phyloP scores from a whole-genome alignment of 92 coral and sea anemone genomes.

The Epizoanthus rinbou region DNA sequence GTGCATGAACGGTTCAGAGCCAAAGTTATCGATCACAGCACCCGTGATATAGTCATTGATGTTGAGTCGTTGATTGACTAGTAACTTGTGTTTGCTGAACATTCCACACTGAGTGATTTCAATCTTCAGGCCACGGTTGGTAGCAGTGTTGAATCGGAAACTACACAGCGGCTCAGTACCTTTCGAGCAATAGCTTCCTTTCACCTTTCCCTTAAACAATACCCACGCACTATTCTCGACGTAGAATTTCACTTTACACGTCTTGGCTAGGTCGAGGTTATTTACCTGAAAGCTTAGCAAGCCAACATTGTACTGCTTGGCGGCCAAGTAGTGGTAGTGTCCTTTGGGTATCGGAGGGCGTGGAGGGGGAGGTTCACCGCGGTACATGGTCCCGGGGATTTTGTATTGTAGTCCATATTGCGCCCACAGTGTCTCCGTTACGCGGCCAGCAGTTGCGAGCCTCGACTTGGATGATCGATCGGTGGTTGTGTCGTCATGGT shows the following conservation, averaged over 20 bases:
- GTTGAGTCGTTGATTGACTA: conserved; percentile 1
- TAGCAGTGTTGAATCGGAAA: conserved; percentile 12
- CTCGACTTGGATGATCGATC: conserved; percentile 39
- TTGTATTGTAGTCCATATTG: conserved; percentile 34
- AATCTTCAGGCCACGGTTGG: conserved; percentile 22
- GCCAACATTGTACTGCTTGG: conserved; percentile 26
- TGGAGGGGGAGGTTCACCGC: conserved; percentile 49
- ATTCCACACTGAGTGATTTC: conserved; percentile 16
- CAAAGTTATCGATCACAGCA: conserved; percentile 9
- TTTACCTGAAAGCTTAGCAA: conserved; percentile 24
- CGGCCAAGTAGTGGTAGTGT: conserved; percentile 10
- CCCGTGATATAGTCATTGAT: conserved; percentile 14
- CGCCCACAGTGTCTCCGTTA: conserved; percentile 32
- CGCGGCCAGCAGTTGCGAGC: conserved; percentile 46
- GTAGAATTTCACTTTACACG: conserved; percentile 20
- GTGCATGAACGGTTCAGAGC: conserved; percentile 11
- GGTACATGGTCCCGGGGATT: conserved; percentile 57
- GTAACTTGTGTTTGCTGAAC: conserved; percentile 1
- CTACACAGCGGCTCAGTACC: conserved; percentile 27
- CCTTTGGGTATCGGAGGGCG: conserved; percentile 29
- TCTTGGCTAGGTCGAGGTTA: conserved; percentile 20
- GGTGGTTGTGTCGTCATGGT: conserved; percentile 50
- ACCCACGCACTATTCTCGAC: conserved; percentile 30
- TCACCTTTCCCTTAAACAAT: conserved; percentile 14
- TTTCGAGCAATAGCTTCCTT: conserved; percentile 4